Evolutionary conservation across 2,888 invertebrate genomes (phyloP).

Genomic region (Barypeithes pellucidus): DNA sequence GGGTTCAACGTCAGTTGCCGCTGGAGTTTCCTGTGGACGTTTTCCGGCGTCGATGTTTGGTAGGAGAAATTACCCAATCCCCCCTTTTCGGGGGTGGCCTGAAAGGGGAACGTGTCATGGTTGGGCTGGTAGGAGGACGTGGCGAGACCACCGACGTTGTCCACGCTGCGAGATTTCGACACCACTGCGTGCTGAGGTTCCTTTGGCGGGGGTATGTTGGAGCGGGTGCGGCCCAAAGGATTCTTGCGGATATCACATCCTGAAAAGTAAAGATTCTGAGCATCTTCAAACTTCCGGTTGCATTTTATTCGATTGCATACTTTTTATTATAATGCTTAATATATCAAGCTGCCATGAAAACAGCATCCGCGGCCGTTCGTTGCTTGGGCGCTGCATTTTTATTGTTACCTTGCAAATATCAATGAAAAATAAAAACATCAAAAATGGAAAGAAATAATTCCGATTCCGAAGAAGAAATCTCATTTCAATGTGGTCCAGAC

Average conservation of each 20-base stretch:
- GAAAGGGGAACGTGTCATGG: constrained; percentile 42
- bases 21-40: constrained; percentile 83
- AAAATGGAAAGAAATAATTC: too few species aligned
- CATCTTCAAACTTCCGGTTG: neutral
- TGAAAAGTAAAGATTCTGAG: constrained; percentile 9
- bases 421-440: too few species aligned
- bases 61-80: constrained; percentile 46
- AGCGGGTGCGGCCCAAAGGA: constrained; percentile 80
- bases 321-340: too few species aligned
- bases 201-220: constrained; percentile 72
- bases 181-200: constrained; percentile 71
- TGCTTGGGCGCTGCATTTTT: too few species aligned
- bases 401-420: too few species aligned
- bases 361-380: too few species aligned
- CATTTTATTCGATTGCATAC: too few species aligned
- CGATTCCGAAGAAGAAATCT: too few species aligned
- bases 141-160: constrained; percentile 69
- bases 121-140: constrained; percentile 54
- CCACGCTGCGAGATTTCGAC: constrained; percentile 74
- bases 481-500: too few species aligned
- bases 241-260: constrained; percentile 71
- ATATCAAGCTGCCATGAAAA: too few species aligned
- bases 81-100: constrained; percentile 39
- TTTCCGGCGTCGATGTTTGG: constrained; percentile 67
- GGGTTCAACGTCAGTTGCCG: constrained; percentile 90